Base-by-base conservation (phyloP, 2,888 invertebrate species). In the Gari tellinella region DNA sequence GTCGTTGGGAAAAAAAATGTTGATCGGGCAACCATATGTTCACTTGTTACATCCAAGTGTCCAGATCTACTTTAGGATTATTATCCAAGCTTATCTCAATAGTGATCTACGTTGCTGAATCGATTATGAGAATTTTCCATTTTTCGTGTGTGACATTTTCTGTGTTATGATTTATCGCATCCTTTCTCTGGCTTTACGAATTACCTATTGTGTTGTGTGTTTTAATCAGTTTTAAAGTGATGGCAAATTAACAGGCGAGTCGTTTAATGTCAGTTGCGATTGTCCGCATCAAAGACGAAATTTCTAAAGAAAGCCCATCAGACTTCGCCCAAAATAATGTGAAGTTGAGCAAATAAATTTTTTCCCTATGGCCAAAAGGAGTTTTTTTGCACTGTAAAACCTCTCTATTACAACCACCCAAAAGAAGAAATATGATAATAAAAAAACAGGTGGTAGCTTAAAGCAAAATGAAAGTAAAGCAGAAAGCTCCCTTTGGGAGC, bases 211-310 rank as follows among this genome's bases (percentile, higher is more conserved):
- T 70, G 43, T 21, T 43, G 62, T 63, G 64, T 58, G 66, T 70
- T 75, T 66, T 66, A 75, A 75, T 75, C 70, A 66, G 63, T 75
- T 75, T 75, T 51, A 75, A 75, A 75, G 69, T 74, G 74, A 74
- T 62, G 74, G 74, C 61, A 66, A 62, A 74, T 69, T 69, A 62
- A 69, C 60, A 38, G 46, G 57, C 37, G 46, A 48, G 17, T 57
- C 45, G 49, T 31, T 56, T 31, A 7, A 31, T 31, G 31, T 31
- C 31, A 31, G 31, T 31, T 31, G 10, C 31, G 31, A 31, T 31
- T 62, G 62, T 52, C 62, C 41, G 25, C 62, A 53, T 72, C 72
- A 67, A 72, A 72, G 72, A 58, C 26, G 17, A 12, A 2, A 23
- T 58, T 53, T 65, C 72, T 57, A 67, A 67, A 51, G 62, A 43